phyloP scores from a whole-genome alignment of 2,113 vertebrate genomes.

The Odocoileus virginianus region DNA sequence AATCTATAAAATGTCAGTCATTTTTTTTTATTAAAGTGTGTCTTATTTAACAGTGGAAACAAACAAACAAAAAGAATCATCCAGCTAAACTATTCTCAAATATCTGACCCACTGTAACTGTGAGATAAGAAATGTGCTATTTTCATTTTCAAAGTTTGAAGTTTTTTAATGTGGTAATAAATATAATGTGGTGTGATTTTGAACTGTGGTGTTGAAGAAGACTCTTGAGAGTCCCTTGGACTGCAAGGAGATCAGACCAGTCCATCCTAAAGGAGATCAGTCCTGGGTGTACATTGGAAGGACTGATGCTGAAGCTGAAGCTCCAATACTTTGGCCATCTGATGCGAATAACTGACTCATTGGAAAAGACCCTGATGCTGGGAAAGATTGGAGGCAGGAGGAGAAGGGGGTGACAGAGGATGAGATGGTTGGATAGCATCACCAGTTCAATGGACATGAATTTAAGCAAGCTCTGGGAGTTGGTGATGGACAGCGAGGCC shows the following conservation, averaged over 20 bases:
- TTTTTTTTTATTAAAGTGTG: not conserved
- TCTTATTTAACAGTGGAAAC: not conserved
- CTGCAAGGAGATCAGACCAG: not conserved
- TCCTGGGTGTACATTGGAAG: not conserved
- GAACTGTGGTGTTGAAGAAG: not conserved
- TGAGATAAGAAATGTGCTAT: not conserved
- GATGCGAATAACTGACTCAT: not conserved
- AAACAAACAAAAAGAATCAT: not conserved
- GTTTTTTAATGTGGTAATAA: not conserved
- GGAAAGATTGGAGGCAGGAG: not conserved
- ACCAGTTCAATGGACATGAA: not conserved
- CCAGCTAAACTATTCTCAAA: not conserved
- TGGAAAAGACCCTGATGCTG: not conserved
- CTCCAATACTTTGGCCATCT: not conserved
- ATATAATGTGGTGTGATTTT: not conserved
- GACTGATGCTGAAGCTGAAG: not conserved
- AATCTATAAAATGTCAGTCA: not conserved
- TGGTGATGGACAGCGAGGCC: not conserved
- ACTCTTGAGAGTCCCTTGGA: not conserved
- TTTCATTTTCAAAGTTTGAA: not conserved
- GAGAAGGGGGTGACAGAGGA: not conserved
- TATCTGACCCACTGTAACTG: not conserved
- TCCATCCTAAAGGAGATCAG: not conserved
- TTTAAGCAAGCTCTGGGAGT: fast-evolving
- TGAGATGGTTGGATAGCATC: not conserved